Base-by-base conservation (phyloP, 2,113 vertebrate species). In the Esox niger region DNA sequence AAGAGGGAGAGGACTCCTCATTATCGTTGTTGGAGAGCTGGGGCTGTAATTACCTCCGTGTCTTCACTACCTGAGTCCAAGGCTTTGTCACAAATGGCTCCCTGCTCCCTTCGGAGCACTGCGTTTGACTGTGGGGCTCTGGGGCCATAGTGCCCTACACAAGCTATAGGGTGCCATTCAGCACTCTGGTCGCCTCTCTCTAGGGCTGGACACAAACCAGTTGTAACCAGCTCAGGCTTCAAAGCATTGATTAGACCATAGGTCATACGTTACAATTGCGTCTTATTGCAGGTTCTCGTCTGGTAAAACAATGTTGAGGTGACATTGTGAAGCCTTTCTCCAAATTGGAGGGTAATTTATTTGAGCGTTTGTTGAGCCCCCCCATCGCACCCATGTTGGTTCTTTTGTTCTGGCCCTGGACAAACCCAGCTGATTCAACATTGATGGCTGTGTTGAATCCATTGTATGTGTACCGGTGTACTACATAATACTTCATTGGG, bases 31-130 rank as follows among this genome's bases (percentile, higher is more conserved):
- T 58, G 69, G 8, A 54, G 62, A 70, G 52, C 46, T 60, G 38
- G 9, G 61, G 38, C 64, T 75, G 66, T 84, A 82, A 84, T 85
- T 83, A 86, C 68, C 71, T 77, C 81, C 10, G 69, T 72, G 75
- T 81, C 83, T 77, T 77, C 76, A 77, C 77, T 69, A 81, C 73
- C 79, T 71, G 79, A 78, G 67, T 69, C 69, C 1, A 20, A 13
- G 31, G 6, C 15, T 52, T 17, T 6, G n/a, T 21, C 8, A 1
- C 47, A 52, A 21, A n/a, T 21, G 47, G n/a, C 47, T 7, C 47
- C n/a, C 7, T 52, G 2, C 21, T 52, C 47, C n/a, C 47, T 8
- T 23, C 21, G 21, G 47, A 15, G 38, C 38, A 43, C 38, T 52
- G 7, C 8, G n/a, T 52, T 52, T 52, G n/a, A 52, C 47, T 20